These are phyloP conservation scores for Platyrinchus mystaceus DNA, from an alignment of 2,797 vertebrate species.

Conservation along the genomic window DNA sequence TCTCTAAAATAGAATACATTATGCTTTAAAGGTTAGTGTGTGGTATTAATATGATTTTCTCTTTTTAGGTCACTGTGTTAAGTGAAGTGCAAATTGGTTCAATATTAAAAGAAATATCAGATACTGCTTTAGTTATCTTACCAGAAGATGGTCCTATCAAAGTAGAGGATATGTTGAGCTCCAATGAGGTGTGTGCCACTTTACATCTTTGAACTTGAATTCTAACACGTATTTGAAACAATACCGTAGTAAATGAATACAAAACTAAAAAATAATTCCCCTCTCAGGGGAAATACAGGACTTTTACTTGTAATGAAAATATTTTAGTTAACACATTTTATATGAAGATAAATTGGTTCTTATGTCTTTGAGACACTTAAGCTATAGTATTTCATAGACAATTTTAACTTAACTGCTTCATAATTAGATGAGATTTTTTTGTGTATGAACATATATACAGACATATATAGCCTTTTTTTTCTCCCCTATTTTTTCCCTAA, in stretches of 20 bases:
- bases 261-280: background rate
- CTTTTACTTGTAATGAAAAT: background rate
- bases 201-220: background rate
- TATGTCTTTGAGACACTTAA: background rate
- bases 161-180: slow-evolving; percentile 73
- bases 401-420: background rate
- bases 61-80: slow-evolving; percentile 76
- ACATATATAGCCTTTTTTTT: background rate
- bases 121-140: slow-evolving; percentile 77
- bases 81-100: slow-evolving; percentile 76
- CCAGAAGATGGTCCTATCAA: slow-evolving; percentile 61
- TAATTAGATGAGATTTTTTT: background rate
- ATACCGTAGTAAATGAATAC: background rate
- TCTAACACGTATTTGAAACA: background rate
- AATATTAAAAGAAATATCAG: slow-evolving; percentile 79
- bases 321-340: background rate
- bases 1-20: background rate
- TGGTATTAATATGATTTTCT: background rate
- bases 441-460: background rate
- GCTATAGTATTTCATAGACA: background rate
- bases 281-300: background rate
- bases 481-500: background rate
- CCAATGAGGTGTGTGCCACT: slow-evolving; percentile 76
- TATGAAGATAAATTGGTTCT: background rate
- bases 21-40: background rate